Conservation (phyloP, 2,113 vertebrate species). For the Leptosomus discolor region DNA sequence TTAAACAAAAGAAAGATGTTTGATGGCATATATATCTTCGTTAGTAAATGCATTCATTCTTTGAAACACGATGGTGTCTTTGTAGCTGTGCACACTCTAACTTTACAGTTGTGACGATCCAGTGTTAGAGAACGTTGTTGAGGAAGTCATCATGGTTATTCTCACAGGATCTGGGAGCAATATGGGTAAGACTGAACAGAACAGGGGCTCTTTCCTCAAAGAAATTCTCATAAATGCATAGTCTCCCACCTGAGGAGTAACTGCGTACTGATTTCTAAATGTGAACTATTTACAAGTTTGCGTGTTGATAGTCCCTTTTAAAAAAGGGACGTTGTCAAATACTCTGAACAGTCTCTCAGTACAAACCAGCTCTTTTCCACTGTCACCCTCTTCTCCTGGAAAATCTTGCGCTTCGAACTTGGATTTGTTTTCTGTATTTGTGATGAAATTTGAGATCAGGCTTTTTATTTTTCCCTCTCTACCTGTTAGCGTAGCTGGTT, state of each 20-base stretch:
- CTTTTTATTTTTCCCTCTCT: background rate
- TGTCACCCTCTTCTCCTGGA: rapidly evolving
- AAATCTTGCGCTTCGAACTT: background rate
- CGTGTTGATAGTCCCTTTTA: background rate
- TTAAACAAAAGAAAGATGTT: background rate
- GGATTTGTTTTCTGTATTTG: background rate
- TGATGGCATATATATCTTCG: background rate
- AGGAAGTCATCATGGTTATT: background rate
- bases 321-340: too few relatives aligned
- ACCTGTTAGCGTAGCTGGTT: rapidly evolving
- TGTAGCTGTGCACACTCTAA: background rate
- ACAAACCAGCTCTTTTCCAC: background rate
- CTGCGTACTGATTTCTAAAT: rapidly evolving
- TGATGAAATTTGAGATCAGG: background rate
- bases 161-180: background rate
- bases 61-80: background rate
- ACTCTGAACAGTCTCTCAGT: rapidly evolving
- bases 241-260: background rate
- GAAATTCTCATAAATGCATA: too few relatives aligned
- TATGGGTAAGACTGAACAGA: background rate
- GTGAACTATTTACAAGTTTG: background rate
- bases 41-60: background rate
- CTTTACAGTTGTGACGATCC: rapidly evolving
- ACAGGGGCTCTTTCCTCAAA: background rate
- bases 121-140: background rate